Conservation (phyloP, 2,113 vertebrate genomes). For the Microtus richardsoni region DNA sequence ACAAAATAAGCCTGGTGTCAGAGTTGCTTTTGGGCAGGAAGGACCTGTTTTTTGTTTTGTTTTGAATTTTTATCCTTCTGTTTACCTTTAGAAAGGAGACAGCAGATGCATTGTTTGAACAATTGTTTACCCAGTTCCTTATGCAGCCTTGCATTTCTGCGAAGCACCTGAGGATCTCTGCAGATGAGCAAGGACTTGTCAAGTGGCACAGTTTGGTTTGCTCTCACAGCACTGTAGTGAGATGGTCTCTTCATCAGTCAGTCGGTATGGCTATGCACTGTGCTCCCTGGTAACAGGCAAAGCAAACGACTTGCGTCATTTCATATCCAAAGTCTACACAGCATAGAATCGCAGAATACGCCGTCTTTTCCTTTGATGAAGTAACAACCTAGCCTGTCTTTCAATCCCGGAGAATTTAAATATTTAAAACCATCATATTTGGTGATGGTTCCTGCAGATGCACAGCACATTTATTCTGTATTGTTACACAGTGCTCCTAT, state of each 20-base stretch:
- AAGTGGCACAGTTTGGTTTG: neutral
- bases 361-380: conserved; percentile 49
- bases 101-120: conserved; percentile 8
- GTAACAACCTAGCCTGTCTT: conserved; percentile 49
- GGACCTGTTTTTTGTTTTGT: neutral
- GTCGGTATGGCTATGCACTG: conserved; percentile 23
- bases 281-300: conserved; percentile 47
- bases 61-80: neutral
- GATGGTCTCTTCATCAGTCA: conserved; percentile 40
- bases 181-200: conserved; percentile 39
- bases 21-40: conserved; percentile 10
- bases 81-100: conserved; percentile 1
- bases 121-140: neutral
- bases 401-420: conserved; percentile 60
- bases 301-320: conserved; percentile 35
- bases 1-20: neutral
- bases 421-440: conserved; percentile 72
- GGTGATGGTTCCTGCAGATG: conserved; percentile 65
- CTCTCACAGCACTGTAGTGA: conserved; percentile 46
- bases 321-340: conserved; percentile 65
- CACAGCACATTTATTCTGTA: conserved; percentile 58
- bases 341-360: conserved; percentile 23
- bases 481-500: conserved; percentile 69
- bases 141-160: conserved; percentile 22
- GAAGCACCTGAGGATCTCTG: conserved; percentile 17